phyloP scores from a whole-genome alignment of 2,113 vertebrate species.

The Theristicus caerulescens region DNA sequence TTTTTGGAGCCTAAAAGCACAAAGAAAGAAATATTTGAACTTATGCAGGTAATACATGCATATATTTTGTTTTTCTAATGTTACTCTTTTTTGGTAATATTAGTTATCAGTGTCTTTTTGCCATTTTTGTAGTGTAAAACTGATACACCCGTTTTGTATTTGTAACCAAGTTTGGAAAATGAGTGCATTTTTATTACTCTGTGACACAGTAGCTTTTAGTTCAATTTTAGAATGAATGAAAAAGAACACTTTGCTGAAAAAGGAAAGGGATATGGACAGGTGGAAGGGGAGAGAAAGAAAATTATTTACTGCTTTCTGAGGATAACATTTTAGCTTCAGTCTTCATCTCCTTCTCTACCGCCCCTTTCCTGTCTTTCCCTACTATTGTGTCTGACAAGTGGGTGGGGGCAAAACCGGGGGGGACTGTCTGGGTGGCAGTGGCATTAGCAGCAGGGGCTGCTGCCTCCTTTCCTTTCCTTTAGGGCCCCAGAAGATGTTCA shows the following conservation, averaged over 20 bases:
- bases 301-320: background rate
- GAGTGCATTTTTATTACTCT: background rate
- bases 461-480: background rate
- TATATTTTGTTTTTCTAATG: background rate
- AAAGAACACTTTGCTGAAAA: background rate
- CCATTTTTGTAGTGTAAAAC: background rate
- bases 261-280: background rate
- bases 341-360: background rate
- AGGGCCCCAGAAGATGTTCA: background rate
- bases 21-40: slow-evolving; percentile 99
- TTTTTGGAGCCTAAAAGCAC: slow-evolving; percentile 99
- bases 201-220: background rate
- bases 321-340: background rate
- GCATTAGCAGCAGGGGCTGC: background rate
- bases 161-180: background rate
- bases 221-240: background rate
- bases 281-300: background rate
- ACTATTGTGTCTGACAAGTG: background rate
- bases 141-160: background rate
- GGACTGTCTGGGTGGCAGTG: background rate
- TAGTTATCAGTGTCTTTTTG: background rate
- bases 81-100: background rate
- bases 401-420: background rate
- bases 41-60: slow-evolving; percentile 90
- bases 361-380: background rate